Conservation (phyloP, 2,113 vertebrate genomes). For the Alethe castanea region DNA sequence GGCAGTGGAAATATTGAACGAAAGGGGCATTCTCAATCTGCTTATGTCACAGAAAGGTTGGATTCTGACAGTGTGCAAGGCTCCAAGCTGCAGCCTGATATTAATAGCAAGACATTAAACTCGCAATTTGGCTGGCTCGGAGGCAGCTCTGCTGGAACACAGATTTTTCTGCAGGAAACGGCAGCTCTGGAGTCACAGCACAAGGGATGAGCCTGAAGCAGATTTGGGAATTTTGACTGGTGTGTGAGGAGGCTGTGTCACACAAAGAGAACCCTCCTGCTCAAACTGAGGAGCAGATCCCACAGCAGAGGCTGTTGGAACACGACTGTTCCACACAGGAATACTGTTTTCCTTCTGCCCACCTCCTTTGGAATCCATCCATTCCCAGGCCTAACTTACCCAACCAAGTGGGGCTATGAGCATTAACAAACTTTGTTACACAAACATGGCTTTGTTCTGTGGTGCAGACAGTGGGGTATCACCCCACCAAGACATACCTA, state of each 20-base stretch:
- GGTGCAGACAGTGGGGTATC: background rate
- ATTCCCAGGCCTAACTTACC: background rate
- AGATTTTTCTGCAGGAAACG: constrained; percentile 49
- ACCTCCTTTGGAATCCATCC: background rate
- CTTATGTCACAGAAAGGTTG: constrained; percentile 33
- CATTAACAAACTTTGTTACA: background rate
- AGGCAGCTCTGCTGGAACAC: constrained; percentile 28
- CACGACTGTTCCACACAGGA: background rate
- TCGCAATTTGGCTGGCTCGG: constrained; percentile 30
- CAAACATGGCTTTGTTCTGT: background rate
- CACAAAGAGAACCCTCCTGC: background rate
- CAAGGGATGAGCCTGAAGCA: background rate
- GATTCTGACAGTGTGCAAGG: constrained; percentile 4
- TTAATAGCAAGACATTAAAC: constrained; percentile 57
- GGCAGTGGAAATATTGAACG: constrained; percentile 41
- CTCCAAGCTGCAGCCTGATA: constrained; percentile 59
- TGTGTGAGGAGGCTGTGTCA: background rate
- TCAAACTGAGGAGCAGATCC: rapidly evolving
- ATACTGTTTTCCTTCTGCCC: background rate
- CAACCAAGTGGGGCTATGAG: background rate
- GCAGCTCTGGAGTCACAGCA: constrained; percentile 20
- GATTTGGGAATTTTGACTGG: background rate
- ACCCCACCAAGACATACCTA: constrained; percentile 21
- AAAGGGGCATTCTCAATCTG: constrained; percentile 65
- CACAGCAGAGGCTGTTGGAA: background rate